A percentile compares a stretch with the other conserved stretches of the same genome.
Evolutionary conservation across 2,797 vertebrate species (phyloP).

Genomic region (Parotocinclus haroldoi): DNA sequence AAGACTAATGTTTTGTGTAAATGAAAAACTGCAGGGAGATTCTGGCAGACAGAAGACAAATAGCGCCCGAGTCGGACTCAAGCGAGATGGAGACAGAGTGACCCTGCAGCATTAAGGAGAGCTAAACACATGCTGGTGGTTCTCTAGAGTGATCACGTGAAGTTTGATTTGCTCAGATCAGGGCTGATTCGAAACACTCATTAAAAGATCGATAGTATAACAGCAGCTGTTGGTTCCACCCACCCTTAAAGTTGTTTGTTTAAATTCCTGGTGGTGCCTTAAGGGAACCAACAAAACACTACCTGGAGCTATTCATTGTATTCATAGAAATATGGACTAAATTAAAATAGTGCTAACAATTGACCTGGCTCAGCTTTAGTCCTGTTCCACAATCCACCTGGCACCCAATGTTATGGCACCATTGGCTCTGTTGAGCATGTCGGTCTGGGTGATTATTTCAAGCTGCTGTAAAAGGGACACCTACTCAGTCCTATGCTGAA

Average conservation of each 20-base stretch:
- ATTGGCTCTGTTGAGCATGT: too few relatives aligned
- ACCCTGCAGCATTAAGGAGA: conserved; percentile 23
- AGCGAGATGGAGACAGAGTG: conserved; percentile 46
- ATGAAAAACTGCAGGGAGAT: conserved; percentile 50
- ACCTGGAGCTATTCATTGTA: too few relatives aligned
- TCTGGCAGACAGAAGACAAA: conserved; percentile 53
- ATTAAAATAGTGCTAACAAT: too few relatives aligned
- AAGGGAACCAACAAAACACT: too few relatives aligned
- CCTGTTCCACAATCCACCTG: too few relatives aligned
- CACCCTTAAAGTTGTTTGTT: not conserved
- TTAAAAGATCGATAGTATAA: conserved; percentile 3
- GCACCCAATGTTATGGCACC: too few relatives aligned
- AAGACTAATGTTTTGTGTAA: conserved; percentile 44
- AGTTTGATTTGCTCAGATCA: conserved; percentile 3
- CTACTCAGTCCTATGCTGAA: too few relatives aligned
- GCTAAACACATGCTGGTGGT: not conserved
- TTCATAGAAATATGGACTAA: too few relatives aligned
- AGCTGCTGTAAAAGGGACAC: too few relatives aligned
- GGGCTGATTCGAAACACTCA: conserved; percentile 11
- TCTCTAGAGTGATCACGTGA: conserved; percentile 11
- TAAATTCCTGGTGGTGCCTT: not conserved
- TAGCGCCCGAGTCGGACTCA: conserved; percentile 36
- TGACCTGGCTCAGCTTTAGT: too few relatives aligned
- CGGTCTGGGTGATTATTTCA: too few relatives aligned
- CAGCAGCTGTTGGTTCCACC: not conserved